phyloP scores from a whole-genome alignment of 2,888 invertebrate species.

The Tridacna crocea region DNA sequence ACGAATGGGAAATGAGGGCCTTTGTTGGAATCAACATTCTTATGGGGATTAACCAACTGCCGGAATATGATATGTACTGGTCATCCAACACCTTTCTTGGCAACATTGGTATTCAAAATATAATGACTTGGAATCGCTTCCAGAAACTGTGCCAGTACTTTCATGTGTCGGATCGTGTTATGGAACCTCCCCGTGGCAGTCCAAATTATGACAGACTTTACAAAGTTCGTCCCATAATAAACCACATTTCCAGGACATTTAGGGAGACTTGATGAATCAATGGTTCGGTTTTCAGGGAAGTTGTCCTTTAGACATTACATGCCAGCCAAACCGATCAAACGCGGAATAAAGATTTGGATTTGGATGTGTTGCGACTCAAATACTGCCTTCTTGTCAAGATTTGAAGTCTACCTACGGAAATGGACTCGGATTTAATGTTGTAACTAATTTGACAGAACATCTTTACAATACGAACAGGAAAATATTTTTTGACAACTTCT shows the following conservation, averaged over 20 bases:
- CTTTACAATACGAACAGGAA: neutral
- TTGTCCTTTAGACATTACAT: neutral
- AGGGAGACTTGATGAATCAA: neutral
- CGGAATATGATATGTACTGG: constrained; percentile 22
- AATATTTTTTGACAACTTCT: neutral
- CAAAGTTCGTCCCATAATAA: neutral
- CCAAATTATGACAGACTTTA: neutral
- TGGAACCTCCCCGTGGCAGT: neutral
- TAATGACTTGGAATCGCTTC: neutral
- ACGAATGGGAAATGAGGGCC: neutral
- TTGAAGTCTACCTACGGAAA: neutral
- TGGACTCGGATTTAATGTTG: neutral
- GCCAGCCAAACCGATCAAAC: neutral
- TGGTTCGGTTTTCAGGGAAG: neutral
- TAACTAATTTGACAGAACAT: neutral
- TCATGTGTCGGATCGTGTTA: neutral
- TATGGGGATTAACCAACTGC: neutral
- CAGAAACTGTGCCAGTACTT: neutral
- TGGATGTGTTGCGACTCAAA: neutral
- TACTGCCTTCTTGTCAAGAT: neutral
- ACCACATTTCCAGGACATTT: neutral
- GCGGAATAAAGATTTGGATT: neutral
- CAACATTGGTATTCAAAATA: neutral
- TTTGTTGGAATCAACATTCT: neutral
- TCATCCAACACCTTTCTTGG: constrained; percentile 18